These are phyloP conservation scores for Centruroides sculpturatus DNA, from an alignment of 1,140 invertebrate species.

Conservation along the genomic window DNA sequence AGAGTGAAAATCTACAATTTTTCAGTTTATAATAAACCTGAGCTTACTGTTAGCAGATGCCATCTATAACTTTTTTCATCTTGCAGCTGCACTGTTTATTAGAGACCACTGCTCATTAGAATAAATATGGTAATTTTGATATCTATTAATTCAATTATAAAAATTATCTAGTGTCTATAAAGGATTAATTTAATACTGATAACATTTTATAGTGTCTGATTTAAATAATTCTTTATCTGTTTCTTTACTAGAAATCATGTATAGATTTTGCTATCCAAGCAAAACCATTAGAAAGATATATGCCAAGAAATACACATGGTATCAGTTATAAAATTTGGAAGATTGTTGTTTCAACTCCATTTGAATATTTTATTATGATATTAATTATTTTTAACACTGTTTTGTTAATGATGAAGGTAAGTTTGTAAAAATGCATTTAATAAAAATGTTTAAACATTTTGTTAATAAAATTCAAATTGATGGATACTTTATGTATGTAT, in stretches of 20 bases:
- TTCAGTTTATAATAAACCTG: no score
- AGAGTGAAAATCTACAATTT: no score
- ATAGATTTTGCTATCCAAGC: conserved; percentile 99
- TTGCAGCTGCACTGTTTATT: no score
- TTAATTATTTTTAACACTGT: conserved; percentile 98
- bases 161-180: no score
- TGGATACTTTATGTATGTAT: not conserved
- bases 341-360: conserved; percentile 92
- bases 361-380: conserved; percentile 99
- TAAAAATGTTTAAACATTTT: not conserved
- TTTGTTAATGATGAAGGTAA: conserved; percentile 98
- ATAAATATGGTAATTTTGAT: no score
- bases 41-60: no score
- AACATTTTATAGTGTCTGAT: no score
- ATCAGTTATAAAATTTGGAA: conserved; percentile 95
- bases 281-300: conserved; percentile 90
- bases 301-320: conserved; percentile 95
- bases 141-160: no score
- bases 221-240: no score
- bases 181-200: no score
- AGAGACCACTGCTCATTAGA: no score
- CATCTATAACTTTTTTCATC: no score
- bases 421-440: conserved; percentile 20
- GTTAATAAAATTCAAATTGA: not conserved
- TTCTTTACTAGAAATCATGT: conserved; percentile 85